These are phyloP conservation scores for Therioaphis trifolii DNA, from an alignment of 2,888 invertebrate species.

Conservation along the genomic window DNA sequence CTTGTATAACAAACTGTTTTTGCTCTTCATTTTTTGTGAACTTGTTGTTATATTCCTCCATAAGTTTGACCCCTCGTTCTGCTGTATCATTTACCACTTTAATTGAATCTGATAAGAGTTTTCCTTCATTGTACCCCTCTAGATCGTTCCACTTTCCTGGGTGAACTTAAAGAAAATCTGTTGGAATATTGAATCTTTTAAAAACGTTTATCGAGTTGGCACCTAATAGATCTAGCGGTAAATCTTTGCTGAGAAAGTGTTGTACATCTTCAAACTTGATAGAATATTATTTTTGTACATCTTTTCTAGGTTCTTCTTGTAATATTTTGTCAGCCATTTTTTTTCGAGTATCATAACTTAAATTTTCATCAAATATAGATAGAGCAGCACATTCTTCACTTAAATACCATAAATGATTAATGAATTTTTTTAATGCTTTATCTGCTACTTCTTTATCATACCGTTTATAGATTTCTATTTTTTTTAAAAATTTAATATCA, in stretches of 20 bases:
- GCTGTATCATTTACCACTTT: too few species aligned
- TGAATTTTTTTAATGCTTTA: too few species aligned
- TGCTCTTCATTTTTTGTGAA: too few species aligned
- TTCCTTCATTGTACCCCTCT: background rate
- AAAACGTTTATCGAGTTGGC: background rate
- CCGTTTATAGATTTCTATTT: background rate
- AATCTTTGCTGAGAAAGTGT: background rate
- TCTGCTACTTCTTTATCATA: background rate
- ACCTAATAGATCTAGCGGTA: background rate
- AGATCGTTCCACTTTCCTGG: background rate
- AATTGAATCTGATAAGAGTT: too few species aligned
- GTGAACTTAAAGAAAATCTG: slow-evolving; percentile 20
- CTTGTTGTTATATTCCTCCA: too few species aligned
- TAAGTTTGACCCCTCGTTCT: too few species aligned
- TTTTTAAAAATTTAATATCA: slow-evolving; percentile 15
- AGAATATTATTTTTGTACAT: background rate
- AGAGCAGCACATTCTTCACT: too few species aligned
- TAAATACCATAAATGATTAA: too few species aligned
- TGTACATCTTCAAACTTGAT: slow-evolving; percentile 8
- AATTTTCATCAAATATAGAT: too few species aligned
- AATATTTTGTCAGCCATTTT: background rate
- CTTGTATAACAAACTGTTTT: too few species aligned
- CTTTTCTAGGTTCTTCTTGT: background rate
- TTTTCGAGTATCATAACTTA: background rate
- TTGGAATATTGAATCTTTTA: slow-evolving; percentile 25